Base-by-base conservation (phyloP, 2,888 invertebrate species). In the Protonemura montana region DNA sequence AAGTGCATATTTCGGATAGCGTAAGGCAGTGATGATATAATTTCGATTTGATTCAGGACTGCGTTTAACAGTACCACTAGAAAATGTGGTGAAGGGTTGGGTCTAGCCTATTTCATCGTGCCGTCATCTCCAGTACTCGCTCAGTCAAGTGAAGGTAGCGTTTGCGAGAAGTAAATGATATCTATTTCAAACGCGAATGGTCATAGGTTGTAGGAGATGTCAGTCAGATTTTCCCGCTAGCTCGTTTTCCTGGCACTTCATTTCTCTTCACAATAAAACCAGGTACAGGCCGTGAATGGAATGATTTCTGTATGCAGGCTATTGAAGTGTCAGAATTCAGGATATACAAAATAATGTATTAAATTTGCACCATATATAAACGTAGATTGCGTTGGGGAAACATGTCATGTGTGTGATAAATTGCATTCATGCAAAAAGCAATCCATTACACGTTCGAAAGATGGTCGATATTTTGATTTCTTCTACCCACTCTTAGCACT, bases 391-490 rank as follows among this genome's bases (percentile, higher is more conserved):
- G 7, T 78, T 78, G 59, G 59, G 13, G 78, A 78, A 78, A 78
- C 78, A 78, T 78, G 78, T 78, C 78, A 78, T 78, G 78, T 28
- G 28, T 78, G 26, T 78, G 78, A 78, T 78, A 78, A 78, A 78
- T 78, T 78, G 28, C 78, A 28, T 78, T 28, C 6, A 28, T 6
- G 16, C 28, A 1, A 26, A 78, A 78, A 78, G 78, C 78, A 78
- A 78, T 78, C 78, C 78, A 78, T 78, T 78, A 78, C 78, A 78
- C 28, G 78, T 78, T 78, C 78, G 28, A 78, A 78, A 26, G 27
- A 78, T 28, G 78, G 26, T 78, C 78, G 78, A 78, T 26, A 78
- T 78, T 78, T 78, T 78, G 27, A 27, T 78, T 78, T 78, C 78
- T 78, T 21, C 78, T 13, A 28, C 78, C 78, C 28, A 27, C n/a